Base-by-base conservation (phyloP, 2,113 vertebrate genomes). In the Mionectes macconnelli region DNA sequence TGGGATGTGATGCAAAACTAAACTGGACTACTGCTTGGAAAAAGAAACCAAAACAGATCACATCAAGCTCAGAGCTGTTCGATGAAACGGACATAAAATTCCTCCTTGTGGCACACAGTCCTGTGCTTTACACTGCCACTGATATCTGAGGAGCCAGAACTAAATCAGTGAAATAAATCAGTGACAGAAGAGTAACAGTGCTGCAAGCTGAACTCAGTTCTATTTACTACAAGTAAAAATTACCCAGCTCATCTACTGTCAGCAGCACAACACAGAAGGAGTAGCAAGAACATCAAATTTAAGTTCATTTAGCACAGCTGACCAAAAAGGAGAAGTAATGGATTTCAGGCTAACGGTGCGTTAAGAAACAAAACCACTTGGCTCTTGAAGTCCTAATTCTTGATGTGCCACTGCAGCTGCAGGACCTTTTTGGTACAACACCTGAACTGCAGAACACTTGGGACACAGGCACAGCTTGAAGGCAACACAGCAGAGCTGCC, bases 291-390 rank as follows among this genome's bases (percentile, higher is more conserved):
- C 3, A 1, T 21, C n/a, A 62, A 37, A 75, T 28, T 55, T 18
- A 28, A 67, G 30, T 15, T 40, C n/a, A 9, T 63, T 82, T 40
- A 53, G 53, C 84, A 75, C 24, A 25, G 22, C 33, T 84, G 60
- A 39, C 24, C 50, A 50, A 82, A 92, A 91, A 82, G 69, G 60
- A 94, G 24, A 90, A 96, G 56, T 68, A 37, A 56, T 1, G 3
- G 9, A 56, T 72, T 80, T 80, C 78, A 91, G 40, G 18, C 53
- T 66, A 85, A 18, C 3, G 3, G 16, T 2, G 16, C 30, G 28
- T 50, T 77, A 88, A 92, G 83, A 86, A 89, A 97, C 23, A 35
- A 4, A 84, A 86, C 47, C 67, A 53, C 68, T 77, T n/a, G 28
- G 39, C 28, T 95, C 87, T 44, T 77, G 57, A 80, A 84, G 90